Percentiles rank a stretch among this genome's conserved stretches.
phyloP scores from a whole-genome alignment of 2,888 invertebrate genomes.

The Neoascia interrupta region DNA sequence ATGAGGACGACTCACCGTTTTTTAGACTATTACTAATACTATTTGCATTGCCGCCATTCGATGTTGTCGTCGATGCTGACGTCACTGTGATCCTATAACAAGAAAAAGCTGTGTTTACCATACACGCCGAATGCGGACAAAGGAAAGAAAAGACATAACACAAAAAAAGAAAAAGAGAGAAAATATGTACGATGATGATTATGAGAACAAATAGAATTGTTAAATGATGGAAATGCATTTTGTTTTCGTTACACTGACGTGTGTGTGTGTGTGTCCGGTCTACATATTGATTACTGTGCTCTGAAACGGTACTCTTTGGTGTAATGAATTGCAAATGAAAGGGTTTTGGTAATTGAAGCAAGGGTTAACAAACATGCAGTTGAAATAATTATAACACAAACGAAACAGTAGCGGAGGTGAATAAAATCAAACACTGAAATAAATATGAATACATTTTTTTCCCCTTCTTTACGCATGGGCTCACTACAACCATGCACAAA shows the following conservation, averaged over 20 bases:
- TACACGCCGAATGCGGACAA: constrained; percentile 72
- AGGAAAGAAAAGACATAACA: constrained; percentile 48
- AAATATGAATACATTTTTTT: too few species aligned
- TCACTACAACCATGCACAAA: too few species aligned
- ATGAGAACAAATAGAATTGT: constrained; percentile 28
- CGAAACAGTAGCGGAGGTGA: too few species aligned
- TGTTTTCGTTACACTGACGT: constrained; percentile 24
- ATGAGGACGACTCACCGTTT: constrained; percentile 74
- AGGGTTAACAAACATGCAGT: too few species aligned
- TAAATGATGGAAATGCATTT: constrained; percentile 37
- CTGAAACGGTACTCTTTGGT: constrained; percentile 22
- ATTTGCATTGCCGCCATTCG: constrained; percentile 73
- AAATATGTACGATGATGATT: constrained; percentile 55
- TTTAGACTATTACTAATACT: constrained; percentile 71
- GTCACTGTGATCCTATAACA: constrained; percentile 79
- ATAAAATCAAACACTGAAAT: too few species aligned
- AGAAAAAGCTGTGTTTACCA: constrained; percentile 78
- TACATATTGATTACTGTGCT: constrained; percentile 43
- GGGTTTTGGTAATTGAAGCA: too few species aligned
- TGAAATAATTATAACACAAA: too few species aligned
- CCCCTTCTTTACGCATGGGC: too few species aligned
- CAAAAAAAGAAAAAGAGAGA: constrained; percentile 53
- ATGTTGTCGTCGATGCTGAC: constrained; percentile 78
- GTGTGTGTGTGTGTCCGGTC: constrained; percentile 20
- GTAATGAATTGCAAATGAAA: too few species aligned